Evolutionary conservation across 2,888 invertebrate species (phyloP).

Genomic region (Idaea aversata): DNA sequence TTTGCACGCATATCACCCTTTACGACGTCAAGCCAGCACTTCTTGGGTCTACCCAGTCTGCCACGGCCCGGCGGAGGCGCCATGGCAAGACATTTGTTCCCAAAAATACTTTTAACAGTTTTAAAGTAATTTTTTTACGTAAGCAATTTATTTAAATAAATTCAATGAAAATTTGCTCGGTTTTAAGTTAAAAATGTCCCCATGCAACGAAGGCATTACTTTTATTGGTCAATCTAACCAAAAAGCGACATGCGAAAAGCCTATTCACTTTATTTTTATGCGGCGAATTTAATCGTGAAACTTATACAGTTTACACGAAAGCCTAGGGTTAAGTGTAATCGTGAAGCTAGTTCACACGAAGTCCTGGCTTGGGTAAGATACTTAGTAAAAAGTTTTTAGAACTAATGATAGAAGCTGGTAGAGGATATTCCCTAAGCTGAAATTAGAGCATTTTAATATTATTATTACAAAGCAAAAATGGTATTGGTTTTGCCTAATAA

Average conservation of each 20-base stretch:
- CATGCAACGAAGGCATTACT: background rate
- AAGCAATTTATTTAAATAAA: background rate
- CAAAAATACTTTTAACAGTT: background rate
- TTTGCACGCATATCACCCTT: too few species aligned
- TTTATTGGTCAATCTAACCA: background rate
- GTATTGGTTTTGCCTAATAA: too few species aligned
- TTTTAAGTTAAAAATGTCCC: background rate
- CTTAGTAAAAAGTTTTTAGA: too few species aligned
- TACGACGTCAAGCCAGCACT: too few species aligned
- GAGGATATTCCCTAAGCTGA: too few species aligned
- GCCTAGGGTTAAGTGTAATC: background rate
- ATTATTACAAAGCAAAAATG: too few species aligned
- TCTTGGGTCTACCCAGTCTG: too few species aligned
- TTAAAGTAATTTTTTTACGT: background rate
- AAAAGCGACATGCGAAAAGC: slow-evolving; percentile 9
- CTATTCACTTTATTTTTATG: slow-evolving; percentile 6
- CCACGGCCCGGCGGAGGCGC: too few species aligned
- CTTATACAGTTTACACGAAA: slow-evolving; percentile 7
- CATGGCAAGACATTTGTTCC: too few species aligned
- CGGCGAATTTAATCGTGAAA: slow-evolving; percentile 4
- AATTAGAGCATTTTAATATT: too few species aligned
- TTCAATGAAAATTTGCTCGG: background rate
- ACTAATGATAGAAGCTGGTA: too few species aligned
- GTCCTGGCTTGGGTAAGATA: background rate
- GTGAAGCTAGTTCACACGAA: background rate